A percentile compares a stretch with the other conserved stretches of the same genome.
Conservation (phyloP, 2,113 vertebrate species). For the Crotalus tigris region DNA sequence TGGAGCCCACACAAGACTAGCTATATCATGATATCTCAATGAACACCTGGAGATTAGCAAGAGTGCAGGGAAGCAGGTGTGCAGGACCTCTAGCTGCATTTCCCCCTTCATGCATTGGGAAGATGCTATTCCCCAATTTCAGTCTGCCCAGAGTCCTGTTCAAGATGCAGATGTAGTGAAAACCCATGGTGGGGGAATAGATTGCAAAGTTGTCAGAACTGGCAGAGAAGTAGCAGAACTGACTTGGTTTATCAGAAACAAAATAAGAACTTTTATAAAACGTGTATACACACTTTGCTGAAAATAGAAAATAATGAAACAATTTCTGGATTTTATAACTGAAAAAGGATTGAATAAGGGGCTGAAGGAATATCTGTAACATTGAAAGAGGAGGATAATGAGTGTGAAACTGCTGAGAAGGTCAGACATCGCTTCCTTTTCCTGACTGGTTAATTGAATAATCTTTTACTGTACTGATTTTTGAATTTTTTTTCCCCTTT, state of each 20-base stretch:
- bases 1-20: neutral
- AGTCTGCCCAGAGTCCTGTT: neutral
- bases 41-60: neutral
- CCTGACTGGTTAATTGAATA: neutral
- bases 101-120: neutral
- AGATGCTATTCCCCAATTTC: neutral
- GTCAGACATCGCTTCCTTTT: neutral
- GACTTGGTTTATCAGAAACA: neutral
- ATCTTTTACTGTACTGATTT: too few relatives aligned
- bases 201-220: neutral
- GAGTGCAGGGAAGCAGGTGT: neutral
- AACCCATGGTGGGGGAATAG: neutral
- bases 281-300: neutral
- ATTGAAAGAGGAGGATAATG: neutral
- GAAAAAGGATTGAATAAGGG: neutral
- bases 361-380: neutral
- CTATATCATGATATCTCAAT: neutral
- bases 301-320: neutral
- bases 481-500: too few relatives aligned
- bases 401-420: neutral
- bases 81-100: neutral
- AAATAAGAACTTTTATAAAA: neutral
- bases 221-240: neutral
- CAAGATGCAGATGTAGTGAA: neutral
- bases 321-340: neutral